Evolutionary conservation across 2,888 invertebrate genomes (phyloP).

Genomic region (Formica aserva): DNA sequence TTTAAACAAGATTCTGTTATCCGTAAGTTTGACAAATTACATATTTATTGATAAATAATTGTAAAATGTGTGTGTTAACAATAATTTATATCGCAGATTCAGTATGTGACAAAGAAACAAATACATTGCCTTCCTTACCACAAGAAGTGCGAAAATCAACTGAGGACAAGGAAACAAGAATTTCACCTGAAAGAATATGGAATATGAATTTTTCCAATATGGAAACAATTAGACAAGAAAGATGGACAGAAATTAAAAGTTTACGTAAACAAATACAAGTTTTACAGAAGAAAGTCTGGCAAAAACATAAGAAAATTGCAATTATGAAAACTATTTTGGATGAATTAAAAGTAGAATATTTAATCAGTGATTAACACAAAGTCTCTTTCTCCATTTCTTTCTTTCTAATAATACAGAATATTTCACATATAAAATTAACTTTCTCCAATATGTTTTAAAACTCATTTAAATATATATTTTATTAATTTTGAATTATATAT

Average conservation of each 20-base stretch:
- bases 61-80: neutral
- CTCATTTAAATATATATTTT: too few relatives aligned
- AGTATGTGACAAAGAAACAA: neutral
- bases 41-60: neutral
- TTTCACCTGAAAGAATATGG: neutral
- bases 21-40: neutral
- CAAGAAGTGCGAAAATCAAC: neutral
- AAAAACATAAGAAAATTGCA: neutral
- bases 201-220: neutral
- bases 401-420: neutral
- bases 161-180: neutral
- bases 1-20: neutral
- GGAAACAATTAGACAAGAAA: neutral
- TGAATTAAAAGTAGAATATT: neutral
- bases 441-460: neutral
- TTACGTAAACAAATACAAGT: neutral
- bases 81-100: slow-evolving; percentile 1
- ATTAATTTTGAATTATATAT: neutral
- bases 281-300: neutral
- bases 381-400: neutral
- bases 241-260: neutral
- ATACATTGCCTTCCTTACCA: neutral
- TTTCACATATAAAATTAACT: neutral
- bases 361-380: neutral
- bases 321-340: neutral